Conservation (phyloP, 2,888 invertebrate genomes). For the Slavum lentiscoides region DNA sequence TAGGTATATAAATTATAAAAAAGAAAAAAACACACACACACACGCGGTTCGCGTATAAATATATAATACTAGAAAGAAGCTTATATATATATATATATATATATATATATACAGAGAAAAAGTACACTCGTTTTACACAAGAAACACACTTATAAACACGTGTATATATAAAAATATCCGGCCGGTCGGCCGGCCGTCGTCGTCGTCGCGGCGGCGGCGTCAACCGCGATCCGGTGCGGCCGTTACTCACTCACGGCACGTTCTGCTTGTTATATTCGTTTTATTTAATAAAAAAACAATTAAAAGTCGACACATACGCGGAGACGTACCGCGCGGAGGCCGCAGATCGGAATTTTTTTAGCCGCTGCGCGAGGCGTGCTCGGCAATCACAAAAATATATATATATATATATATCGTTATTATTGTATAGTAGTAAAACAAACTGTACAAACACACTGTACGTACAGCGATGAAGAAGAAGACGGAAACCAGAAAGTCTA, state of each 20-base stretch:
- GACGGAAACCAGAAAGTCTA: neutral
- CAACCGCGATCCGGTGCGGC: conserved; percentile 14
- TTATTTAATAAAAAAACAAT: conserved; percentile 52
- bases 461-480: too few species aligned
- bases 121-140: neutral
- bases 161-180: conserved; percentile 25
- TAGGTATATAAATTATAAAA: too few species aligned
- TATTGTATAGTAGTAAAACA: neutral
- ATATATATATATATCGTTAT: neutral
- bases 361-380: conserved; percentile 43
- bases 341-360: neutral
- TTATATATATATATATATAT: too few species aligned
- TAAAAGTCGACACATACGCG: conserved; percentile 50
- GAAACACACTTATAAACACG: conserved; percentile 48
- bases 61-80: too few species aligned
- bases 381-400: conserved; percentile 39
- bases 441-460: neutral
- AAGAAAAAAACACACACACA: too few species aligned
- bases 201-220: neutral
- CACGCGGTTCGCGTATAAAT: too few species aligned
- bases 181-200: conserved; percentile 20
- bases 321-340: neutral
- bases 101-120: too few species aligned
- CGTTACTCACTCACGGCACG: conserved; percentile 52
- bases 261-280: conserved; percentile 51